These are phyloP conservation scores for Phalacrocorax carbo DNA, from an alignment of 2,113 vertebrate genomes.

Conservation along the genomic window DNA sequence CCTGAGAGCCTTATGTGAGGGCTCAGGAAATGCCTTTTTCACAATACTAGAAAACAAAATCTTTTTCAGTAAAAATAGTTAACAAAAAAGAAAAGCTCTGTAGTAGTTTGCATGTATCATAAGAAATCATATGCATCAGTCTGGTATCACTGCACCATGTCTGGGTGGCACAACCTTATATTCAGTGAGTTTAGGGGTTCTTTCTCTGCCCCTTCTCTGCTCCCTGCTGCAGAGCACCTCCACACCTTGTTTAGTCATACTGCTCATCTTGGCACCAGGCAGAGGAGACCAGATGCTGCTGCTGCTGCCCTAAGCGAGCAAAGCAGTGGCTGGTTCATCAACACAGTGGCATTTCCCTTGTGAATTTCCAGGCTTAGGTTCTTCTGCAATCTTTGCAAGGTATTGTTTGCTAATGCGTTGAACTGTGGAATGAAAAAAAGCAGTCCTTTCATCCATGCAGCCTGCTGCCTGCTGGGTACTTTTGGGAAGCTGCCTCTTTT, in stretches of 20 bases:
- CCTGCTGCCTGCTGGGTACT: not conserved
- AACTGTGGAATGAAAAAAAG: not conserved
- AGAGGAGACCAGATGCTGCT: not conserved
- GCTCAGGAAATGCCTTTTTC: not conserved
- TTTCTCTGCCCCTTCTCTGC: not conserved
- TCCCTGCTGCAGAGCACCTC: not conserved
- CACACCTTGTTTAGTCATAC: not conserved
- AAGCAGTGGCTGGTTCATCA: not conserved
- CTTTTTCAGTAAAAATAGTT: not conserved
- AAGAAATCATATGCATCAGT: accelerated
- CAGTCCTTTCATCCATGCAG: not conserved
- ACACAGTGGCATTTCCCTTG: not conserved
- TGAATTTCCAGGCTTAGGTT: not conserved
- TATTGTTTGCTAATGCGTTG: not conserved
- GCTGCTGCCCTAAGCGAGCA: not conserved
- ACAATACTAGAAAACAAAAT: not conserved
- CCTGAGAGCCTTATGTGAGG: not conserved
- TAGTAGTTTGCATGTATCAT: not conserved
- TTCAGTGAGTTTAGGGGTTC: not conserved
- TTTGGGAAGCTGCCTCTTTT: not conserved
- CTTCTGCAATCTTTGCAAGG: not conserved
- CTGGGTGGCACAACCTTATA: not conserved
- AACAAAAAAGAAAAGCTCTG: not conserved
- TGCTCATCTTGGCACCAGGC: accelerated
- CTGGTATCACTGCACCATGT: not conserved